phyloP scores from a whole-genome alignment of 2,113 vertebrate species.

The Chloropsis cyanopogon region DNA sequence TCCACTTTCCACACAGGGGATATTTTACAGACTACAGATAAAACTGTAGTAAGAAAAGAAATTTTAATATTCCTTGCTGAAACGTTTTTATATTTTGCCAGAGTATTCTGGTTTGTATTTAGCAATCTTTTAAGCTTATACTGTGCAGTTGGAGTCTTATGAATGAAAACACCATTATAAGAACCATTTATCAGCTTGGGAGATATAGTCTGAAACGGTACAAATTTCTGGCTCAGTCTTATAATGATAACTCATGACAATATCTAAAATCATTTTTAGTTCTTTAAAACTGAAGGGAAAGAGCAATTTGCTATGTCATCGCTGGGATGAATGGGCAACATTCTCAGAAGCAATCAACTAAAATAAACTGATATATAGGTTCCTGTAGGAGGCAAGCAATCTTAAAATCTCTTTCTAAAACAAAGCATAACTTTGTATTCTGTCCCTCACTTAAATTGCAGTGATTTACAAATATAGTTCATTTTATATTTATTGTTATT shows the following conservation, averaged over 20 bases:
- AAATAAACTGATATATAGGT: conserved; percentile 19
- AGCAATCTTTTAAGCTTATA: not conserved
- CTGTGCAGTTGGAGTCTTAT: not conserved
- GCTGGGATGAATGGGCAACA: conserved; percentile 2
- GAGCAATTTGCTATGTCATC: not conserved
- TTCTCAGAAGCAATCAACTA: conserved; percentile 49
- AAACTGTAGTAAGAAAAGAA: not conserved
- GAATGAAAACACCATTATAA: not conserved
- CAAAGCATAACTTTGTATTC: conserved; percentile 10
- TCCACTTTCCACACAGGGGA: not conserved
- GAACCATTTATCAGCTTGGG: not conserved
- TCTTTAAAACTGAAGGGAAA: conserved; percentile 46
- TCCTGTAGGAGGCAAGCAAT: not conserved
- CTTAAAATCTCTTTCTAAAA: conserved; percentile 29
- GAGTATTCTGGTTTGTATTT: not conserved
- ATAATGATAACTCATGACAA: conserved; percentile 20
- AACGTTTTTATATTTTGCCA: not conserved
- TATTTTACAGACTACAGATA: not conserved
- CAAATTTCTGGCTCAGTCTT: conserved; percentile 13
- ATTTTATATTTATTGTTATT: conserved; percentile 20
- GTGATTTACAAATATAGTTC: not conserved
- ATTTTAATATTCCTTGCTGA: not conserved
- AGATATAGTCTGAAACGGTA: not conserved
- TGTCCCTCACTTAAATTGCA: not conserved
- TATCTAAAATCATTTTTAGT: conserved; percentile 41